Evolutionary conservation across 2,113 vertebrate species (phyloP), one percentile per base, ranked within the genome.

Genomic region (Pipa parva): DNA sequence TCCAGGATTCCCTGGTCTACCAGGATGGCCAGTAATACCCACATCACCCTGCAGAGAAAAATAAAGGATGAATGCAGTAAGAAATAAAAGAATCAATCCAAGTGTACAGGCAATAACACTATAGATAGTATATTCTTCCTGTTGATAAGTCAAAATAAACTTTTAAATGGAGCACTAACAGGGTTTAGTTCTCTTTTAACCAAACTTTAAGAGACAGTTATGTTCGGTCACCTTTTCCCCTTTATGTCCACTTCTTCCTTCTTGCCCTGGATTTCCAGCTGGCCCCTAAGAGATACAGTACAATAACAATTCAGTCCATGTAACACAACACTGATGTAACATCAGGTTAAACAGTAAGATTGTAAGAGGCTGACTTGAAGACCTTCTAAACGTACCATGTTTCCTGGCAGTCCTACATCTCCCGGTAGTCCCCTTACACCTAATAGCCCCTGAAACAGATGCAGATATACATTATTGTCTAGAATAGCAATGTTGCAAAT

Each of bases 191-290:
- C n/a, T n/a, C n/a, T n/a, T n/a, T n/a, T n/a, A n/a, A n/a, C n/a
- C n/a, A n/a, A n/a, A n/a, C n/a, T n/a, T n/a, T n/a, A n/a, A n/a
- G n/a, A n/a, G n/a, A n/a, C n/a, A n/a, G n/a, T n/a, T n/a, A n/a
- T n/a, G n/a, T n/a, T n/a, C n/a, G 7, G 13, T 12, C 80, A 94
- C 93, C 90, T 91, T 92, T 8, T 89, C 85, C 77, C 93, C 93
- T 76, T 88, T 88, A 7, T 2, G 1, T 18, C 90, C 92, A 22
- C 74, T 79, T 55, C 77, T 78, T 25, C 92, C 93, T 73, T 85
- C 84, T 5, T 75, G 73, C 15, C 93, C 93, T 0, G 62, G 73
- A 52, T 49, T 75, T 60, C 93, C 92, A 6, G 29, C 71, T 7
- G 31, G 33, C 9, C 92, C 92, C 93, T 95, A 69, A 57, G 76